Percentiles rank a stretch among this genome's conserved stretches.
Evolutionary conservation across 2,797 vertebrate genomes (phyloP).

Genomic region (Crocidura indochinensis): DNA sequence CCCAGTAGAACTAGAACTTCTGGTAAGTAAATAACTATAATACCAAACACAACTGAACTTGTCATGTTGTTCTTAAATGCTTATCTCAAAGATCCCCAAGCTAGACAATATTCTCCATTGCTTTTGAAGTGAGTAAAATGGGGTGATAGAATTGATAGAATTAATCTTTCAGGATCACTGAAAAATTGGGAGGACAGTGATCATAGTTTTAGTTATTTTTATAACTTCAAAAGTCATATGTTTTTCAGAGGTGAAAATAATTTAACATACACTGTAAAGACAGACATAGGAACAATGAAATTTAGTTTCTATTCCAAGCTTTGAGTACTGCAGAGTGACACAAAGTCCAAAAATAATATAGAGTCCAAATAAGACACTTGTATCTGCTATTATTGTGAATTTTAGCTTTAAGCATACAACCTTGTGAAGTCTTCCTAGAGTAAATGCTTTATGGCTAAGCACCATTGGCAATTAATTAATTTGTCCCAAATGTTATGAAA

Average conservation of each 20-base stretch:
- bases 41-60: too few species aligned
- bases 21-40: too few species aligned
- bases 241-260: constrained; percentile 49
- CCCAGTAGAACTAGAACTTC: too few species aligned
- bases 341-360: too few species aligned
- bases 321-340: not conserved
- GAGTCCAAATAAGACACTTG: not conserved
- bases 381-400: not conserved
- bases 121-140: not conserved
- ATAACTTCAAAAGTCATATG: not conserved
- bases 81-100: too few species aligned
- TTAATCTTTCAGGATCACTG: constrained; percentile 9
- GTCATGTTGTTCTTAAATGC: too few species aligned
- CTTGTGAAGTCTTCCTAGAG: not conserved
- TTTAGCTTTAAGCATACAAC: not conserved
- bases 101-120: too few species aligned
- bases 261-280: not conserved
- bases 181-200: not conserved
- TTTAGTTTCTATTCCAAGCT: not conserved
- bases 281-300: not conserved
- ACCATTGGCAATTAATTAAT: not conserved
- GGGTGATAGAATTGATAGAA: not conserved
- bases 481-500: not conserved
- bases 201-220: not conserved
- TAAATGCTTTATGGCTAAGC: not conserved